These are phyloP conservation scores for Cichlasoma orientale DNA, from an alignment of 2,797 vertebrate genomes.

Conservation along the genomic window DNA sequence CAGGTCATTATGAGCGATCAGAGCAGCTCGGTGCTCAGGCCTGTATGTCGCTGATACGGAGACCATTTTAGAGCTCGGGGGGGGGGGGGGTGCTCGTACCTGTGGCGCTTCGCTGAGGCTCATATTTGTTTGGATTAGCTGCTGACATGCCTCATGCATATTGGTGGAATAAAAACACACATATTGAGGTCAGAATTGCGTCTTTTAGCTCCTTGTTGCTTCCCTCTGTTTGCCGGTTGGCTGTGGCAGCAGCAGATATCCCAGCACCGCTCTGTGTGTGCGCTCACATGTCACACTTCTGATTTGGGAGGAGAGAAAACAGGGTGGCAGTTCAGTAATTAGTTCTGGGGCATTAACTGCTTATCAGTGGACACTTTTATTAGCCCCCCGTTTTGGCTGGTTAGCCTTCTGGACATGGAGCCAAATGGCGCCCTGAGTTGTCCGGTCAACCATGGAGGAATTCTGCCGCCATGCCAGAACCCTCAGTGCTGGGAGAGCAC, in stretches of 20 bases:
- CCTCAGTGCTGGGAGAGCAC: not conserved
- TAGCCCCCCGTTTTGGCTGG: conserved; percentile 63
- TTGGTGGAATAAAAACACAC: not conserved
- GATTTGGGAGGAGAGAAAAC: conserved; percentile 7
- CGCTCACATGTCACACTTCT: not conserved
- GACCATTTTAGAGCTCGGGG: not conserved
- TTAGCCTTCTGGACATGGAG: conserved; percentile 56
- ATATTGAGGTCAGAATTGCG: not conserved
- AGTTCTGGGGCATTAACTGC: conserved; percentile 72
- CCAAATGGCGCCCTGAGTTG: conserved; percentile 45
- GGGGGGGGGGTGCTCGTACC: not conserved
- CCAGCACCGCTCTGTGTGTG: not conserved
- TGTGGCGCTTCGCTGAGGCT: not conserved
- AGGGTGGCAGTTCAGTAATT: conserved; percentile 50
- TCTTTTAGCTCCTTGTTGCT: not conserved
- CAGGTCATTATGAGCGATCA: not conserved
- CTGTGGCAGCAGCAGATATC: not conserved
- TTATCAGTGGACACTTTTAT: conserved; percentile 63
- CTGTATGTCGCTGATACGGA: not conserved
- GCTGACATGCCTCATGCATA: not conserved
- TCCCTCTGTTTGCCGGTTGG: not conserved
- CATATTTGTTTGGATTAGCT: not conserved
- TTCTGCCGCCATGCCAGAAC: conserved; percentile 28
- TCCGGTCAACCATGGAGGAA: conserved; percentile 47
- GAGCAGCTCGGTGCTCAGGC: not conserved